A percentile compares a stretch with the other conserved stretches of the same genome.
These are phyloP conservation scores for Onychomys leucogaster DNA, from an alignment of 2,797 vertebrate genomes.

Conservation along the genomic window DNA sequence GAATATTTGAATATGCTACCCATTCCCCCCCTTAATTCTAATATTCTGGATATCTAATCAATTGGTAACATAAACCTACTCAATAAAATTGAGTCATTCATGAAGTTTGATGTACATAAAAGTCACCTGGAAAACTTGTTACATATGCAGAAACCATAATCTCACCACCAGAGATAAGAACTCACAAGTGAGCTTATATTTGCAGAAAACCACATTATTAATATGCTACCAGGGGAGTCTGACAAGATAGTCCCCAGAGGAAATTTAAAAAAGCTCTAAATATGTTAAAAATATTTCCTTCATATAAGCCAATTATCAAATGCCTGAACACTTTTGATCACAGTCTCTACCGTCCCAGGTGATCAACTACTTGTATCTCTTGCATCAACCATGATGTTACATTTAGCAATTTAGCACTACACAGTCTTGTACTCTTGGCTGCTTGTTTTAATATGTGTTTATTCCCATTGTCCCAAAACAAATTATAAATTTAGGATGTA, in stretches of 20 bases:
- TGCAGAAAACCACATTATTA: slow-evolving; percentile 60
- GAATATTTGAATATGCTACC: slow-evolving; percentile 12
- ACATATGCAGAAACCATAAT: slow-evolving; percentile 61
- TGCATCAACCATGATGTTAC: neutral
- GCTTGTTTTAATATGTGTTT: slow-evolving; percentile 21
- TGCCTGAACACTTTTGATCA: slow-evolving; percentile 42
- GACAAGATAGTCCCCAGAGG: neutral
- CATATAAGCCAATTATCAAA: slow-evolving; percentile 43
- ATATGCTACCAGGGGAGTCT: slow-evolving; percentile 39
- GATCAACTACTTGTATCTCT: neutral
- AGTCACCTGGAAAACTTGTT: slow-evolving; percentile 39
- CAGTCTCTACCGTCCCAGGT: neutral
- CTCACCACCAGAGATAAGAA: neutral
- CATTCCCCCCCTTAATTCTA: slow-evolving; percentile 13
- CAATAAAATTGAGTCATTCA: slow-evolving; percentile 51
- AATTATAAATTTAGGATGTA: neutral
- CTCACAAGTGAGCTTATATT: slow-evolving; percentile 29
- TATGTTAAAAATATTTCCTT: slow-evolving; percentile 42
- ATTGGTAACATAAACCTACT: slow-evolving; percentile 39
- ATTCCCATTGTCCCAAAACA: neutral
- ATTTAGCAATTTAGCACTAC: neutral
- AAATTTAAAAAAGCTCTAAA: slow-evolving; percentile 32
- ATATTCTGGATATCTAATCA: slow-evolving; percentile 39
- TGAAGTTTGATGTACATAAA: slow-evolving; percentile 45
- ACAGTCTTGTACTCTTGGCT: neutral